A percentile compares a stretch with the other conserved stretches of the same genome.
These are phyloP conservation scores for Sakesphorus luctuosus DNA, from an alignment of 2,113 vertebrate species.

Conservation along the genomic window DNA sequence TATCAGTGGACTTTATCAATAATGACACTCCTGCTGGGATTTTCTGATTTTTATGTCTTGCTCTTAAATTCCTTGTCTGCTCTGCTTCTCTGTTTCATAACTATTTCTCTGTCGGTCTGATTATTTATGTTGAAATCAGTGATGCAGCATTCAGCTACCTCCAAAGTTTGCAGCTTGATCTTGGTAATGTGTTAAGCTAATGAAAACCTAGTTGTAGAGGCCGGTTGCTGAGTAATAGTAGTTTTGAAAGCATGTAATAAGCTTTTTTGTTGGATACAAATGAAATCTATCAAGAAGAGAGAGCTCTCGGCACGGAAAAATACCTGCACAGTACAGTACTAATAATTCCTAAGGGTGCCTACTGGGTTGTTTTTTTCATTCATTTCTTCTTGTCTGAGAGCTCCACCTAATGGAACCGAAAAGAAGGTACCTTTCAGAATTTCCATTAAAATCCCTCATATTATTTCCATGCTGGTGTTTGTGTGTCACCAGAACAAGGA, in stretches of 20 bases:
- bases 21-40: background rate
- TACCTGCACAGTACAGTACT: background rate
- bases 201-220: background rate
- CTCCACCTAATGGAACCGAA: slow-evolving; percentile 62
- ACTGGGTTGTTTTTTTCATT: background rate
- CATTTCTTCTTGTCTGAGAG: slow-evolving; percentile 41
- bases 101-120: background rate
- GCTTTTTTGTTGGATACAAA: background rate
- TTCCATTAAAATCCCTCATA: background rate
- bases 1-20: background rate
- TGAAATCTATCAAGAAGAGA: background rate
- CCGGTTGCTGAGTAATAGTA: background rate
- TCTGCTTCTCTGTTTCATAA: background rate
- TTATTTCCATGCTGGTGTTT: background rate
- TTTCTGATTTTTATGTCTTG: background rate
- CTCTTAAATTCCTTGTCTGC: background rate
- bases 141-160: background rate
- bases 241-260: background rate
- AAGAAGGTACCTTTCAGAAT: background rate
- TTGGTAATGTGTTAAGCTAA: background rate
- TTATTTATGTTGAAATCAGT: background rate
- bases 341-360: background rate
- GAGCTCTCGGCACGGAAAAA: slow-evolving; percentile 9
- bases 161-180: background rate
- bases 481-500: background rate